Evolutionary conservation across 2,888 invertebrate species (phyloP), one percentile per base, ranked within the genome.

Genomic region (Vannuccia rotundouncinata): DNA sequence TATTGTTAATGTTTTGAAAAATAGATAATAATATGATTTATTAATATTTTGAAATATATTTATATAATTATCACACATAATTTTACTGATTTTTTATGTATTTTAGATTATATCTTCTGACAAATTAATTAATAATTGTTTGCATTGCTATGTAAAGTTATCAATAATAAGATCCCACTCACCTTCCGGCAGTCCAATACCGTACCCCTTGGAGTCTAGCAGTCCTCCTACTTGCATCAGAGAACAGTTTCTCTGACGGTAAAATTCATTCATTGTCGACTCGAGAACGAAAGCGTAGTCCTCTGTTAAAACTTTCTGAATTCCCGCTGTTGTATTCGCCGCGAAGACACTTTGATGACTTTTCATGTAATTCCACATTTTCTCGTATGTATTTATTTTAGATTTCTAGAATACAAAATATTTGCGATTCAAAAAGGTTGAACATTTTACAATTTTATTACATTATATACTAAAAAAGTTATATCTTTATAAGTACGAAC

Each of bases 151-250:
- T 29, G 22, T 13, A 45, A 45, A 45, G 45, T 45, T 13, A 45
- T 13, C 17, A 45, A 45, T 45, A 45, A 45, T 17, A 45, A 45
- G 17, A 45, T 13, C 45, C 17, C 5, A 45, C 5, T 45, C 17
- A 80, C 79, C 80, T 77, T 66, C 17, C 5, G 77, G 79, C 29
- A 81, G 60, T 17, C 76, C 79, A 13, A 81, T 80, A 27, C 74
- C 79, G 30, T 81, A 81, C 85, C 95, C 95, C 87, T 95, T 95
- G 1, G 93, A 94, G 87, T 95, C 95, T 78, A 95, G 90, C 90
- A 94, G 91, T 0, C 93, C 92, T 0, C 95, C 95, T 28, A 95
- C 92, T 90, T 94, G 93, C 79, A 86, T 93, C 17, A 88, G 83
- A 83, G 94, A 93, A 85, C 95, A 95, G 85, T 93, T 92, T 82